phyloP scores from a whole-genome alignment of 1,140 invertebrate genomes.

The Globodera rostochiensis region DNA sequence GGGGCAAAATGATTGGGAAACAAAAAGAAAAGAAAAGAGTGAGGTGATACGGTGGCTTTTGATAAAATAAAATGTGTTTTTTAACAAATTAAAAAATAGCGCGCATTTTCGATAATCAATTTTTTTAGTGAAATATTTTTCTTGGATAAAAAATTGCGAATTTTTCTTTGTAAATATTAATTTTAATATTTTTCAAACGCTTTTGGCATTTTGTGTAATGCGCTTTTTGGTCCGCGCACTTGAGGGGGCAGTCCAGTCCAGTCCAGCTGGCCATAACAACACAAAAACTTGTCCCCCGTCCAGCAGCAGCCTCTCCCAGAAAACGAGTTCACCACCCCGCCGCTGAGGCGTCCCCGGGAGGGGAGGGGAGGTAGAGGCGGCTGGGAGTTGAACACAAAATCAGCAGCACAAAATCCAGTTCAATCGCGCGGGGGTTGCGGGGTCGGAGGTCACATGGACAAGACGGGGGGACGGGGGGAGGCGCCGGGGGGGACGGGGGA shows the following conservation, averaged over 20 bases:
- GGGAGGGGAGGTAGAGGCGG: no score
- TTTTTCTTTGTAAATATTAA: no score
- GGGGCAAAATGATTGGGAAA: neutral
- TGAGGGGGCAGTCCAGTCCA: no score
- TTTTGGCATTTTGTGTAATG: no score
- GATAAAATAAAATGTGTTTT: neutral
- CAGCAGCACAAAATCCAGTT: neutral
- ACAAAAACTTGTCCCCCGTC: no score
- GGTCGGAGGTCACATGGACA: neutral
- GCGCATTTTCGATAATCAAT: neutral
- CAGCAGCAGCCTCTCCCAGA: neutral
- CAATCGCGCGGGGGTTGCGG: neutral
- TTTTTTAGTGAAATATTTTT: no score
- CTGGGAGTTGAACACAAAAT: neutral
- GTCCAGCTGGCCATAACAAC: no score
- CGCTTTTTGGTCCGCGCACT: no score
- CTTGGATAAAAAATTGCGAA: no score
- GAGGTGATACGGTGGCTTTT: neutral
- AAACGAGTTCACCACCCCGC: neutral
- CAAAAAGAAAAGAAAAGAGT: neutral
- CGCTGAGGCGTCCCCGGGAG: neutral
- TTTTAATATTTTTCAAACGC: no score
- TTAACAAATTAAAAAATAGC: neutral
- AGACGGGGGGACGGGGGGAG: no score
- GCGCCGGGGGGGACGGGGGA: no score